These are phyloP conservation scores for Trialeurodes vaporariorum DNA, from an alignment of 1,140 invertebrate genomes.

Conservation along the genomic window DNA sequence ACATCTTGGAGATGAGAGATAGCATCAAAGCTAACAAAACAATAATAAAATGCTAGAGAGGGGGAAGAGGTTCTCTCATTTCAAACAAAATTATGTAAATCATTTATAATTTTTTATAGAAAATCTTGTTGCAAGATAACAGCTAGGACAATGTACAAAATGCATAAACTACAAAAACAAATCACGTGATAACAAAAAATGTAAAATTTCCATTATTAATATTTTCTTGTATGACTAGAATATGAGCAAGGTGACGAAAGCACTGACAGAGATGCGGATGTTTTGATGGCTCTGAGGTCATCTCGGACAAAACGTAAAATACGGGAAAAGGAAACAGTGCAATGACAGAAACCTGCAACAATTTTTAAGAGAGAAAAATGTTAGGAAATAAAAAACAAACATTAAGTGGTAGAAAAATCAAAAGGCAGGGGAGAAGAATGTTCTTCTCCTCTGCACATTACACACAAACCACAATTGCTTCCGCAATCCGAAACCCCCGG, in stretches of 20 bases:
- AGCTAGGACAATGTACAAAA: no score
- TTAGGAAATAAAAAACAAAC: not conserved
- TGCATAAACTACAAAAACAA: not conserved
- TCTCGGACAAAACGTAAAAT: slow-evolving; percentile 61
- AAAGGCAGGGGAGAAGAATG: slow-evolving; percentile 15
- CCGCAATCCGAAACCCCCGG: slow-evolving; percentile 6
- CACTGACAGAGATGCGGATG: no score
- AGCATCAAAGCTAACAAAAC: no score
- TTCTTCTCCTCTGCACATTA: slow-evolving; percentile 9
- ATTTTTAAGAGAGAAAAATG: no score
- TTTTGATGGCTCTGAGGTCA: slow-evolving; percentile 8
- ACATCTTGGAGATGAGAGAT: no score
- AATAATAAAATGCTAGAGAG: no score
- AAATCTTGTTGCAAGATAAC: no score
- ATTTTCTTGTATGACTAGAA: not conserved
- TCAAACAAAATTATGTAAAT: not conserved
- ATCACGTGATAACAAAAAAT: not conserved
- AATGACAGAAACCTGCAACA: slow-evolving; percentile 73
- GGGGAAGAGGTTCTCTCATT: not conserved
- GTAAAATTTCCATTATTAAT: not conserved
- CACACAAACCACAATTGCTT: slow-evolving; percentile 15
- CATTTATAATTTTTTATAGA: not conserved
- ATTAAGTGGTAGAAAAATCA: slow-evolving; percentile 28
- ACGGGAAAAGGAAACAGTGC: slow-evolving; percentile 74
- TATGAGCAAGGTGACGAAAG: no score